These are phyloP conservation scores for Platichthys stellatus DNA, from an alignment of 2,113 vertebrate species.

Conservation along the genomic window DNA sequence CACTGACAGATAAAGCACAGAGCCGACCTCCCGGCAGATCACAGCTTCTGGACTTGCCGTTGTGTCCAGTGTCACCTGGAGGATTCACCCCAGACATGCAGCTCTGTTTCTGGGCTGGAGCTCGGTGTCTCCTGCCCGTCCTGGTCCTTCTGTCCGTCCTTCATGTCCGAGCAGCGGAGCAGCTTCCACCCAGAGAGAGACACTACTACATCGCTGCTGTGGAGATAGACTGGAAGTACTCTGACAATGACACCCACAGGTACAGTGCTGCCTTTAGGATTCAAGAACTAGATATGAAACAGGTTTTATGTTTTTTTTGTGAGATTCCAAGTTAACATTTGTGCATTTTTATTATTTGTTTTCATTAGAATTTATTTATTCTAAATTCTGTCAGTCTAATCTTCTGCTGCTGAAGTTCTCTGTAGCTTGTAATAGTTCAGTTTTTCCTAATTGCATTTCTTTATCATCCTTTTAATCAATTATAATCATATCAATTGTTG, in stretches of 20 bases:
- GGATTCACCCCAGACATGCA: constrained; percentile 70
- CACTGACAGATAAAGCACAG: constrained; percentile 72
- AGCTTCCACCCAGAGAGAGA: constrained; percentile 64
- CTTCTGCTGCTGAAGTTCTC: neutral
- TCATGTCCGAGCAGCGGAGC: constrained; percentile 14
- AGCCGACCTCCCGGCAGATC: constrained; percentile 46
- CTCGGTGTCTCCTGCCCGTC: constrained; percentile 39
- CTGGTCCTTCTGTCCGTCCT: constrained; percentile 57
- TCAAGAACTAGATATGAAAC: neutral
- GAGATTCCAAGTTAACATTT: neutral
- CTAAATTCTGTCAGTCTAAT: neutral
- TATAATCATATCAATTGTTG: neutral
- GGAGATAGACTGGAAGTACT: constrained; percentile 81
- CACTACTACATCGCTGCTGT: constrained; percentile 83
- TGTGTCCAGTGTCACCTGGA: constrained; percentile 33
- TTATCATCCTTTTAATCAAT: neutral
- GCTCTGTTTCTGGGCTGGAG: constrained; percentile 49
- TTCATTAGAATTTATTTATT: neutral
- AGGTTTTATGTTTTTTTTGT: neutral
- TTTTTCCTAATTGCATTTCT: constrained; percentile 1
- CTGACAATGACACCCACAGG: constrained; percentile 52
- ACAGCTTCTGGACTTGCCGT: constrained; percentile 47
- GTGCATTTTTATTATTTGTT: neutral
- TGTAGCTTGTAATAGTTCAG: neutral
- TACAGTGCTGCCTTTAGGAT: neutral